A percentile compares a stretch with the other conserved stretches of the same genome.
Conservation (phyloP, 2,797 vertebrate species). For the Lutjanus argentimaculatus region DNA sequence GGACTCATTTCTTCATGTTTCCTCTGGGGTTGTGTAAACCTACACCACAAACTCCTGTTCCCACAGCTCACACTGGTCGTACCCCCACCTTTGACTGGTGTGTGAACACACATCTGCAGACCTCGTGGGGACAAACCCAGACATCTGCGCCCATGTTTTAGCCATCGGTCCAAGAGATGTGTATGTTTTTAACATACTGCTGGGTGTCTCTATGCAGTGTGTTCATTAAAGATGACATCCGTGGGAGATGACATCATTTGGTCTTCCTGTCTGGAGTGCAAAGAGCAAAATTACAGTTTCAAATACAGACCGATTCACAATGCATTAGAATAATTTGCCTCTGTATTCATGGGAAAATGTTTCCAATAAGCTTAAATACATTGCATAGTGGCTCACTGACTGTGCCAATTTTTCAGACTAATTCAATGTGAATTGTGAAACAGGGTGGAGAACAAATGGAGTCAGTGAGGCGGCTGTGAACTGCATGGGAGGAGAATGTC, state of each 20-base stretch:
- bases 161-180: slow-evolving; percentile 31
- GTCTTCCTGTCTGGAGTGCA: slow-evolving; percentile 64
- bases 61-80: slow-evolving; percentile 55
- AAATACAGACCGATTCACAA: slow-evolving; percentile 24
- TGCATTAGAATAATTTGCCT: slow-evolving; percentile 3
- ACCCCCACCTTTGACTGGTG: slow-evolving; percentile 25
- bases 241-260: slow-evolving; percentile 60
- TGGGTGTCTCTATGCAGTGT: slow-evolving; percentile 10
- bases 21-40: slow-evolving; percentile 57
- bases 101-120: slow-evolving; percentile 45
- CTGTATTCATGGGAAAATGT: slow-evolving; percentile 14
- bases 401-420: background rate
- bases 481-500: background rate
- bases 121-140: slow-evolving; percentile 50
- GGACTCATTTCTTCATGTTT: slow-evolving; percentile 46
- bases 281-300: slow-evolving; percentile 52
- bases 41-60: slow-evolving; percentile 61
- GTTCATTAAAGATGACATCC: slow-evolving; percentile 58
- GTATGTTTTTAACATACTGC: slow-evolving; percentile 68
- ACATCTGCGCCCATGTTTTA: slow-evolving; percentile 64
- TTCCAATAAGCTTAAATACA: background rate
- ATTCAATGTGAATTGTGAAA: slow-evolving; percentile 1
- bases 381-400: background rate
- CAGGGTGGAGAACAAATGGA: slow-evolving; percentile 8
- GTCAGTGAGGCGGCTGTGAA: slow-evolving; percentile 6